Base-by-base conservation (phyloP, 1,140 invertebrate genomes). In the Agrilus planipennis region DNA sequence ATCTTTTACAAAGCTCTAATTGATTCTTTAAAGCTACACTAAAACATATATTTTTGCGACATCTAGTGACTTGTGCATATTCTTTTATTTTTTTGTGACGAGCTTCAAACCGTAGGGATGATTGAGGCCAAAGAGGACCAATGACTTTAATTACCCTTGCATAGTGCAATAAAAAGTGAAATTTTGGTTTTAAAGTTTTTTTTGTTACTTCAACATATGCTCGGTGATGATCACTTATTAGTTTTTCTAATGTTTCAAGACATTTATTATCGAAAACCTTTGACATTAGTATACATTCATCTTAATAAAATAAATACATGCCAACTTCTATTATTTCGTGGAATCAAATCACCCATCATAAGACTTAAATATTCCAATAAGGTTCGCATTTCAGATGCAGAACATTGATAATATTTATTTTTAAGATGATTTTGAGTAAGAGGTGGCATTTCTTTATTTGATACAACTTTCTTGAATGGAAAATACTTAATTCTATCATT, bases 321-420 rank as follows among this genome's bases (percentile, higher is more conserved):
- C 53, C 53, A 58, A 19, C 44, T 42, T n/a, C 47, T 34, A 39
- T 58, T 46, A 21, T 47, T 39, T 28, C 44, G 18, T 5, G 45
- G 46, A n/a, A 60, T 38, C 17, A 52, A 44, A 42, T 51, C 46
- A 7, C 51, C 54, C 17, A 58, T 36, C 5, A 56, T 39, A 19
- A 57, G n/a, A 7, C 45, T 40, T 29, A 57, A 52, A 42, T 52
- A 49, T 17, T 39, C 36, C 14, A 50, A 20, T 21, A 58, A 52
- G 7, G 40, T 40, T 31, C 49, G 35, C 50, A 52, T 55, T 53
- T 60, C 49, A 10, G 49, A 30, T 14, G 47, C 49, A 15, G 44
- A n/a, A 43, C 46, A 57, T 57, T 37, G 12, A 21, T 22, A 41
- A 20, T 31, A 21, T 31, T 11, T 22, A 17, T 15, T 32, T 21